Base-by-base conservation (phyloP, 2,113 vertebrate genomes). In the Podarcis muralis region DNA sequence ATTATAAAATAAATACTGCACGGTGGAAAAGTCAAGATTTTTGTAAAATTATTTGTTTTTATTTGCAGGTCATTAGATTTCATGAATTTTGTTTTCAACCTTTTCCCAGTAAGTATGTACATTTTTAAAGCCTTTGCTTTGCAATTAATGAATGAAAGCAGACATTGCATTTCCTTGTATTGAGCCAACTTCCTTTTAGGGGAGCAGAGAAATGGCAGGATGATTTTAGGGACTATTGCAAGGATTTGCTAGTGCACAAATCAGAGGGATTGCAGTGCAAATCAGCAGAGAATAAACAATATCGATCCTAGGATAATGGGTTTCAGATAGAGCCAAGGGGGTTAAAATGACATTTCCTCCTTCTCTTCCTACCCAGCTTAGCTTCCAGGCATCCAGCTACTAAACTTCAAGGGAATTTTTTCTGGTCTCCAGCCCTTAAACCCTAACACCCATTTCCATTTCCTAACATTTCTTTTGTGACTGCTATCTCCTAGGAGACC, bases 11-110 rank as follows among this genome's bases (percentile, higher is more conserved):
- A 6, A 88, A 5, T 16, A 16, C 62, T 5, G 2, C 35, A 6
- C 66, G 27, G 43, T 88, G 27, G 53, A 20, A 89, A 22, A 2
- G 16, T 1, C 3, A 84, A 32, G 13, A 20, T 9, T n/a, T 80
- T 65, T 85, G 59, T 96, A 78, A 94, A 37, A 32, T 1, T 88
- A 37, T 82, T 93, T 91, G 2, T 35, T 94, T 48, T 95, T 93
- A 40, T 80, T 97, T 95, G 92, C 91, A 99, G 99, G 95, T 99
- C 98, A 0, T 89, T 97, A 89, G 98, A 99, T 93, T 98, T 99
- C 75, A 93, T 99, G 93, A 96, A 95, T 3, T 97, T 98, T 83
- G 92, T 98, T 83, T 99, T 99, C 96, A 94, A 88, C 59, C 95
- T 97, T 83, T 99, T 98, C 90, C 98, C 97, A 3, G 99, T 99